Base-by-base conservation (phyloP, 2,888 invertebrate genomes). In the Panzeria rudis region DNA sequence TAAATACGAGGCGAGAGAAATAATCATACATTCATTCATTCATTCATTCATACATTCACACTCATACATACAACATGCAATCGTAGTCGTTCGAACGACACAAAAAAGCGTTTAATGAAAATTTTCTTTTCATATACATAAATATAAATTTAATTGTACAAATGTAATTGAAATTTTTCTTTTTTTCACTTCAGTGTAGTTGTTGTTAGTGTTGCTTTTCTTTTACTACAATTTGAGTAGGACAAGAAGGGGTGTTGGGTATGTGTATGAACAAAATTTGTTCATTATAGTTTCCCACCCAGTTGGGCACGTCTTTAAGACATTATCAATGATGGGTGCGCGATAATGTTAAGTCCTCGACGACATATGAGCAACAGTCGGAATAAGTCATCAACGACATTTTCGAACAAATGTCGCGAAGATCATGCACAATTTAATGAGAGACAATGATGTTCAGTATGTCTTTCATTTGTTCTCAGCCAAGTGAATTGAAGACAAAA, bases 141-240 rank as follows among this genome's bases (percentile, higher is more conserved):
- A 52, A 64, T 52, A 80, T 80, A 84, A 84, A 81, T 80, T 72
- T 81, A 84, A 81, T 81, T 75, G 76, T 73, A 81, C 15, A 35
- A 35, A 72, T 81, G 71, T 81, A 84, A 84, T 78, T 84, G 84
- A 84, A 81, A 72, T 71, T 72, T 80, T 64, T 15, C 6, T 47
- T 61, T 61, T 59, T 32, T 7, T 54, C 9, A 4, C 3, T n/a
- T 41, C 54, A 52, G 17, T 35, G 9, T 50, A 23, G 23, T 35
- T 7, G 11, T 50, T 50, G 13, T 41, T 69, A 20, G 38, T 59
- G 50, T 64, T 66, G 35, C 29, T 59, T n/a, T 5, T 64, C 5
- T 52, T 72, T 75, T 50, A 47, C 64, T 47, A 61, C 54, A 59
- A 32, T 66, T 76, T n/a, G 3, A 56, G 35, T 68, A 66, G 29